A percentile compares a stretch with the other conserved stretches of the same genome.
Conservation (phyloP, 2,888 invertebrate species). For the Bembecia ichneumoniformis region DNA sequence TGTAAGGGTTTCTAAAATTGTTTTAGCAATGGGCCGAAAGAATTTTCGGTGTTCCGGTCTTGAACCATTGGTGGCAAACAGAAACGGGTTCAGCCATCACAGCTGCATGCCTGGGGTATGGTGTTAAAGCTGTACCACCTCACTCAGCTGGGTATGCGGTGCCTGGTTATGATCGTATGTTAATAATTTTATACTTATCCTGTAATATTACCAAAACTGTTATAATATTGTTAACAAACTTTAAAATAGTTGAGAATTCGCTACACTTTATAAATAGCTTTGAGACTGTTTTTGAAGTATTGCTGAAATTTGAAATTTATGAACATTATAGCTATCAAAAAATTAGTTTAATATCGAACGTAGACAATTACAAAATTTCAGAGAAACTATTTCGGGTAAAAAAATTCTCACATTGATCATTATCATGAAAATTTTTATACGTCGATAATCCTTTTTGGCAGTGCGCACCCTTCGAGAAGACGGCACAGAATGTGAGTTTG, state of each 20-base stretch:
- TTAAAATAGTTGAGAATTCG: not conserved
- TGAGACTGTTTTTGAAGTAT: too few species aligned
- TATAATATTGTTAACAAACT: not conserved
- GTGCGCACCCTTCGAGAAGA: slow-evolving; percentile 67
- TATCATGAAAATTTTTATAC: too few species aligned
- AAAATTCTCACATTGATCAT: too few species aligned
- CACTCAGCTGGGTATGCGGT: slow-evolving; percentile 87
- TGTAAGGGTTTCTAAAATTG: not conserved
- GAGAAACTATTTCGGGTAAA: too few species aligned
- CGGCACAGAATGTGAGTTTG: slow-evolving; percentile 76
- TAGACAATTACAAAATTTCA: too few species aligned
- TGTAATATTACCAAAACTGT: not conserved
- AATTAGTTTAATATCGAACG: too few species aligned
- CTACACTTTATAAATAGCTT: too few species aligned
- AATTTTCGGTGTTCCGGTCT: slow-evolving; percentile 65
- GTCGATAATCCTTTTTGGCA: slow-evolving; percentile 13
- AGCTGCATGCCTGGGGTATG: slow-evolving; percentile 85
- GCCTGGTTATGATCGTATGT: slow-evolving; percentile 88
- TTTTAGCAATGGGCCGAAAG: slow-evolving; percentile 60
- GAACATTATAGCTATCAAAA: too few species aligned
- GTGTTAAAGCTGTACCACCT: slow-evolving; percentile 79
- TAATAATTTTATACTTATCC: not conserved
- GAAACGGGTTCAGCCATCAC: slow-evolving; percentile 94
- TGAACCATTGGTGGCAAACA: slow-evolving; percentile 99
- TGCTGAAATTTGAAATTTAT: too few species aligned